Evolutionary conservation across 2,888 invertebrate species (phyloP), one percentile per base, ranked within the genome.

Genomic region (Miltochrista miniata): DNA sequence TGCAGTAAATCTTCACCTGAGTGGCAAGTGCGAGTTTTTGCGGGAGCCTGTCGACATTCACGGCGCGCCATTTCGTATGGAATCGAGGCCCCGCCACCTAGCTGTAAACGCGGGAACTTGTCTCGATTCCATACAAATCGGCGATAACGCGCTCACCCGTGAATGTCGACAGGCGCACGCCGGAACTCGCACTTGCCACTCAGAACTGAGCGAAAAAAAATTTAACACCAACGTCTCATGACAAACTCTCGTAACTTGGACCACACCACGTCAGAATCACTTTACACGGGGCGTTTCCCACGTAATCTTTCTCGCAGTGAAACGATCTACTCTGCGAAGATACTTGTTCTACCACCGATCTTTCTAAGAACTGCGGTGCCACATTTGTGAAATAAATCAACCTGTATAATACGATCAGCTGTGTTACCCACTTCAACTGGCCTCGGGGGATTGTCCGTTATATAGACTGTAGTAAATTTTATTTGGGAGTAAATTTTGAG

Each of bases 241-340:
- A 24, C 56, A 34, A 3, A 15, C 24, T 15, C 37, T 7, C 41
- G 5, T 48, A 31, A 33, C 34, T 44, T 56, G 18, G 3, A 37
- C 56, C 48, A 12, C 38, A 34, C 7, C 49, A 30, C 50, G 45
- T 45, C 61, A 59, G 63, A 78, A 79, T 76, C 72, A 74, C 72
- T 75, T 78, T 73, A 74, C 70, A 70, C 63, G 74, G 65, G 48
- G 64, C 69, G 65, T 65, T 75, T 56, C 48, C 41, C 33, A 54
- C 61, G 72, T 68, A 74, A 77, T 75, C 67, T 55, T 64, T 45
- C 38, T 38, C 43, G 58, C 61, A 60, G 59, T 65, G 57, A 55
- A 68, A 41, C 51, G 56, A 62, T 65, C 64, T 45, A 61, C 54
- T 69, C 60, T 45, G 34, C 54, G 51, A 41, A 40, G 40, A 51